These are phyloP conservation scores for Microplitis mediator DNA, from an alignment of 1,140 invertebrate species.

Conservation along the genomic window DNA sequence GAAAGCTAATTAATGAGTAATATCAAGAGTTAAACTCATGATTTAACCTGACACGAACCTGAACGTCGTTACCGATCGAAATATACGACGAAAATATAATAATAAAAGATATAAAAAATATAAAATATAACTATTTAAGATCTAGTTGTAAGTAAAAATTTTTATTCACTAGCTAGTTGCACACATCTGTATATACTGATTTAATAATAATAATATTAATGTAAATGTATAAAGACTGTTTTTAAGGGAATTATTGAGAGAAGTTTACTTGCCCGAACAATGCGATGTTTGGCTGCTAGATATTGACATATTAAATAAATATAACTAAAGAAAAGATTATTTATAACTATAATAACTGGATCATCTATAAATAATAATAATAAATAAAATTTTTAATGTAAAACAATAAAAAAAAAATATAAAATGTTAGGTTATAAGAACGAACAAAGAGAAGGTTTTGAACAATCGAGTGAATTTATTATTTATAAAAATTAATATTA, in stretches of 20 bases:
- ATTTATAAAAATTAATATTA: conserved; percentile 23
- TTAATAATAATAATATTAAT: conserved; percentile 36
- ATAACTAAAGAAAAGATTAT: conserved; percentile 3
- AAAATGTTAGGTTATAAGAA: too few relatives aligned
- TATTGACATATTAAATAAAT: conserved; percentile 22
- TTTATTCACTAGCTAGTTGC: conserved; percentile 53
- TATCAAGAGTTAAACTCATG: conserved; percentile 16
- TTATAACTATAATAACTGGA: background rate
- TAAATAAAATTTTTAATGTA: too few relatives aligned
- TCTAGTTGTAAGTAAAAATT: conserved; percentile 36
- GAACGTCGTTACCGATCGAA: conserved; percentile 22
- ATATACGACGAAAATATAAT: conserved; percentile 23
- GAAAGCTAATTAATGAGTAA: background rate
- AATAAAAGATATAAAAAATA: conserved; percentile 12
- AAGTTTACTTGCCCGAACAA: conserved; percentile 23
- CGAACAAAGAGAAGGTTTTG: background rate
- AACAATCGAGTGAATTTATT: background rate
- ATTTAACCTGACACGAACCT: background rate
- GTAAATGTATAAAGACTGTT: conserved; percentile 62
- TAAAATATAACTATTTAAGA: background rate
- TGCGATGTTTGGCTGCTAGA: conserved; percentile 27
- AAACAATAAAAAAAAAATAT: too few relatives aligned
- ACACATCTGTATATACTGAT: conserved; percentile 58
- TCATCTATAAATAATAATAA: background rate
- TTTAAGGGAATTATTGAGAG: conserved; percentile 44